Evolutionary conservation across 2,113 vertebrate species (phyloP).

Genomic region (Murina feae): DNA sequence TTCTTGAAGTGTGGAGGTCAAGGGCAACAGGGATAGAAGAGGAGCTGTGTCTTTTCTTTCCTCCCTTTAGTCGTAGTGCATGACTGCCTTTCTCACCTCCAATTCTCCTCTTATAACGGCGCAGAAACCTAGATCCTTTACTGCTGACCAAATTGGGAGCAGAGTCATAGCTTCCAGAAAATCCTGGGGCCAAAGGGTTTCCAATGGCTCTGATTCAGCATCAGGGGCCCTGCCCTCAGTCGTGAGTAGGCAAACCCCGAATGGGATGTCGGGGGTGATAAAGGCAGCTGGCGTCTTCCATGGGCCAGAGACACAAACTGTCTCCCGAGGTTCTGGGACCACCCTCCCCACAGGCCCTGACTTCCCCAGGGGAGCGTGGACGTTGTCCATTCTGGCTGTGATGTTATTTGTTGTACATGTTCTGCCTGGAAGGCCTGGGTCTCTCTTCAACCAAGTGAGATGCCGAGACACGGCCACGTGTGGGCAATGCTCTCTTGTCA

Average conservation of each 20-base stretch:
- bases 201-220: fast-evolving
- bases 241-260: background rate
- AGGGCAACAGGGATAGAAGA: background rate
- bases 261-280: background rate
- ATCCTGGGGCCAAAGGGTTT: background rate
- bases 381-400: background rate
- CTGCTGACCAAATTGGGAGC: background rate
- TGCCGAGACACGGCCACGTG: fast-evolving
- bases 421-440: background rate
- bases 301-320: background rate
- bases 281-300: background rate
- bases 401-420: too few relatives aligned
- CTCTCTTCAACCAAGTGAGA: background rate
- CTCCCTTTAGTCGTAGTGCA: background rate
- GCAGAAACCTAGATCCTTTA: background rate
- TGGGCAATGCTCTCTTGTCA: background rate
- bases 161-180: background rate
- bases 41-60: background rate
- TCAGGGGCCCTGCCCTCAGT: background rate
- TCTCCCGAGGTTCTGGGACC: background rate
- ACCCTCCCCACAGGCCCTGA: background rate
- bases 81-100: background rate
- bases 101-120: background rate
- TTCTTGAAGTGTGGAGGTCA: background rate
- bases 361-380: background rate